These are phyloP conservation scores for Antedon mediterranea DNA, from an alignment of 53 echinoderm and acorn worm species.

Conservation along the genomic window DNA sequence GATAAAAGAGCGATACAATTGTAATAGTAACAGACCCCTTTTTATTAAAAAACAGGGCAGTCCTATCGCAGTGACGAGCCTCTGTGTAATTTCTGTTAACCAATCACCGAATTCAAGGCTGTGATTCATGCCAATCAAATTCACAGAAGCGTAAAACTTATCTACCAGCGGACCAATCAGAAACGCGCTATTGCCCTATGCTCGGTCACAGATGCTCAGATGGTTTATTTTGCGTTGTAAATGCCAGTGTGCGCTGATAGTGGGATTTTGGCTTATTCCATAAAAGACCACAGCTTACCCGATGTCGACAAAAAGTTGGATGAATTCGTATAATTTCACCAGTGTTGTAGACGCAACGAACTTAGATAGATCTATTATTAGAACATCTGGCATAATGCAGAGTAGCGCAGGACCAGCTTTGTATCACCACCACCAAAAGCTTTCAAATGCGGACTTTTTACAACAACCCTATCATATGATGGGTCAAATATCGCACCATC, in stretches of 20 bases:
- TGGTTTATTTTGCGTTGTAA: background rate
- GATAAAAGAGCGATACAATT: background rate
- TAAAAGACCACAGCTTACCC: background rate
- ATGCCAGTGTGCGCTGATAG: background rate
- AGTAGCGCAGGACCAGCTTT: background rate
- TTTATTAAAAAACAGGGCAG: background rate
- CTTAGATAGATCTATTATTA: background rate
- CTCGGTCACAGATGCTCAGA: background rate
- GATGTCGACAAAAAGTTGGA: background rate
- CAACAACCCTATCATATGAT: slow-evolving; percentile 31
- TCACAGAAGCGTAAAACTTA: background rate
- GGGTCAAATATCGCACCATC: slow-evolving; percentile 66
- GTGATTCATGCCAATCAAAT: background rate
- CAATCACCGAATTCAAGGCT: background rate
- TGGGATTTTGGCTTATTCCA: background rate
- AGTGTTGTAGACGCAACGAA: background rate
- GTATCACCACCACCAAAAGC: background rate
- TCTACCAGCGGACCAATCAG: background rate
- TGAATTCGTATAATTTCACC: background rate
- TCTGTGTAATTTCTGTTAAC: background rate
- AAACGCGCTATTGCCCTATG: background rate
- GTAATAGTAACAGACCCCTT: background rate
- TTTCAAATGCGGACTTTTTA: slow-evolving; percentile 46
- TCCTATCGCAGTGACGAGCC: background rate
- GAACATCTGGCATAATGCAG: background rate